phyloP scores from a whole-genome alignment of 2,797 vertebrate genomes.

The Amblyopsis hoosieri region DNA sequence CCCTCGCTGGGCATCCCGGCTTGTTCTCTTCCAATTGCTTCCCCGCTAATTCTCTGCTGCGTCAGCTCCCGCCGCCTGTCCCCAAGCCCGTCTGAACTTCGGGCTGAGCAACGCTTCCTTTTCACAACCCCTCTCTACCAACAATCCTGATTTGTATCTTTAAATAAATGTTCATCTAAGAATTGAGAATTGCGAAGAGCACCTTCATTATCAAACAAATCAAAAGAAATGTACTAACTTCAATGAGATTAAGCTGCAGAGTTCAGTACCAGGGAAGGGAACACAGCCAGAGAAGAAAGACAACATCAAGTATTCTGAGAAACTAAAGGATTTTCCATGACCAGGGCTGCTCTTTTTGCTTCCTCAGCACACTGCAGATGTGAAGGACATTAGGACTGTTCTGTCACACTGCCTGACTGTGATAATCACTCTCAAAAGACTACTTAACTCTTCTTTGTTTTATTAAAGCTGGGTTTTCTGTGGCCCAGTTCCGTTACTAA shows the following conservation, averaged over 20 bases:
- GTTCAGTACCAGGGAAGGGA: slow-evolving; percentile 41
- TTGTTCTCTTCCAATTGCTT: slow-evolving; percentile 47
- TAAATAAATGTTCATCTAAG: slow-evolving; percentile 31
- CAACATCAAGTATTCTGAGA: slow-evolving; percentile 56
- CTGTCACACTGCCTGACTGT: slow-evolving; percentile 13
- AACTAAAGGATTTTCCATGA: slow-evolving; percentile 36
- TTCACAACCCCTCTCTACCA: slow-evolving; percentile 23
- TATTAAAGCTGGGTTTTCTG: not conserved
- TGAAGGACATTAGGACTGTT: slow-evolving; percentile 24
- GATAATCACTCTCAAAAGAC: slow-evolving; percentile 27
- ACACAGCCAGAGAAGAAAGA: slow-evolving; percentile 47
- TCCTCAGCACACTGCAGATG: slow-evolving; percentile 31
- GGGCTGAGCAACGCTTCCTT: slow-evolving; percentile 46
- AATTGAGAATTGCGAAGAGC: slow-evolving; percentile 31
- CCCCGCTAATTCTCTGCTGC: slow-evolving; percentile 61
- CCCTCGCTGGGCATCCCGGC: slow-evolving; percentile 23
- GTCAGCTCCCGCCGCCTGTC: slow-evolving; percentile 47
- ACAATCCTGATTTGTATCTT: slow-evolving; percentile 13
- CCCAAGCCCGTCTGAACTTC: slow-evolving; percentile 27
- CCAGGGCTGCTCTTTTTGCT: slow-evolving; percentile 28
- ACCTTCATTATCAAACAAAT: slow-evolving; percentile 31
- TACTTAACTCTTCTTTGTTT: not conserved
- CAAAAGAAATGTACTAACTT: slow-evolving; percentile 33
- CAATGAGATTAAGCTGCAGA: slow-evolving; percentile 31
- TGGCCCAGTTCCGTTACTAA: not conserved